Conservation (phyloP, 2,113 vertebrate genomes). For the Malurus melanocephalus region DNA sequence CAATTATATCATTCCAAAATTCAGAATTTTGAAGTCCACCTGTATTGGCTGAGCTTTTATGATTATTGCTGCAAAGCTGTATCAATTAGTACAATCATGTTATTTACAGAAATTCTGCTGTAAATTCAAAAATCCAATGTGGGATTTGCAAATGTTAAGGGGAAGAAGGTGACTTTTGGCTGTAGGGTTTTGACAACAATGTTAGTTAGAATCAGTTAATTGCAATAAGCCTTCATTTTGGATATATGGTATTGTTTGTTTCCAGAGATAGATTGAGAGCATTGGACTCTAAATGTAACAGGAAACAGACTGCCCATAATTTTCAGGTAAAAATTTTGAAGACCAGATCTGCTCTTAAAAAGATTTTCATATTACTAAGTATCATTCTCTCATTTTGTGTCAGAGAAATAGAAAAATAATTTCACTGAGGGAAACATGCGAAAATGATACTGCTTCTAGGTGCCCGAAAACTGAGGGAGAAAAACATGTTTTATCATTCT, state of each 20-base stretch:
- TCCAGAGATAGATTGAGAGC: neutral
- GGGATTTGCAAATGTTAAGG: neutral
- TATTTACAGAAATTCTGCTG: neutral
- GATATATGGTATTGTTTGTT: neutral
- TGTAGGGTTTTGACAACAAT: neutral
- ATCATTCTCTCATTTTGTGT: neutral
- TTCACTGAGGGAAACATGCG: neutral
- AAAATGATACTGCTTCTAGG: neutral
- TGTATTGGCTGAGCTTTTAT: neutral
- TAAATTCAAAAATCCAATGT: neutral
- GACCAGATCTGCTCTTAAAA: neutral
- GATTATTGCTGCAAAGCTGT: neutral
- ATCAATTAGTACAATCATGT: neutral
- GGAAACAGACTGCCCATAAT: neutral
- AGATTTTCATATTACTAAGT: neutral
- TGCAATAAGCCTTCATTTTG: neutral
- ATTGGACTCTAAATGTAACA: neutral
- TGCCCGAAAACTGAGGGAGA: neutral
- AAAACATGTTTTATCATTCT: neutral
- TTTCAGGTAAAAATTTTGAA: neutral
- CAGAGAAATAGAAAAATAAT: neutral
- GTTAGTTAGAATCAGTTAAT: neutral
- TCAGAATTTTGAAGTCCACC: neutral
- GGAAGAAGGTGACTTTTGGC: neutral
- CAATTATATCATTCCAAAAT: neutral